Evolutionary conservation across 2,888 invertebrate species (phyloP).

Genomic region (Oithona nana): DNA sequence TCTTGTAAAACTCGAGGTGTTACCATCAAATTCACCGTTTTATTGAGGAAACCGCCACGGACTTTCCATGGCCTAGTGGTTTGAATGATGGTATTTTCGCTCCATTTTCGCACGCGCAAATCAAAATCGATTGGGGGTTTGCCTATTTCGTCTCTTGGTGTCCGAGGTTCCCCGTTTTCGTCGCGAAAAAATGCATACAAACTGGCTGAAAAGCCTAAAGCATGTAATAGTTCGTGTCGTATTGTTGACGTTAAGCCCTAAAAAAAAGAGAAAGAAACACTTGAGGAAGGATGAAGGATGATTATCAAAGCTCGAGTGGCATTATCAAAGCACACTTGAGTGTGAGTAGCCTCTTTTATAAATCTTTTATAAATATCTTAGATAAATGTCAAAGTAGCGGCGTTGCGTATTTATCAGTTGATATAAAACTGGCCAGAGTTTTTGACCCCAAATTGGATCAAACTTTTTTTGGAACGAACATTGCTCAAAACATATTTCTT

Average conservation of each 20-base stretch:
- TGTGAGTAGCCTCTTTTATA: too few species aligned
- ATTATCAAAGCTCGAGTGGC: too few species aligned
- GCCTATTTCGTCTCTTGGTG: slow-evolving; percentile 55
- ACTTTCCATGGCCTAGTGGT: slow-evolving; percentile 56
- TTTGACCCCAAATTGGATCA: too few species aligned
- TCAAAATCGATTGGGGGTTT: slow-evolving; percentile 55
- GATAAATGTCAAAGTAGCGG: too few species aligned
- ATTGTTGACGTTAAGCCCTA: slow-evolving; percentile 80
- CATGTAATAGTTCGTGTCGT: slow-evolving; percentile 97
- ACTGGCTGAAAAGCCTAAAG: slow-evolving; percentile 86
- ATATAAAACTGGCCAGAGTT: too few species aligned
- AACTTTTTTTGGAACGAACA: too few species aligned
- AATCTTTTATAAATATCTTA: too few species aligned
- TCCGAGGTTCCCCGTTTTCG: slow-evolving; percentile 61
- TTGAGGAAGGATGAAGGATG: too few species aligned
- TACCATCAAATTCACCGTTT: slow-evolving; percentile 63
- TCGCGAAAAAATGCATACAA: slow-evolving; percentile 89
- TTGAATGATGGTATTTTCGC: slow-evolving; percentile 55
- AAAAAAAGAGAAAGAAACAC: slow-evolving; percentile 1
- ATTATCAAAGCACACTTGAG: too few species aligned
- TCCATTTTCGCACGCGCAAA: slow-evolving; percentile 50
- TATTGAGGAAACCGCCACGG: slow-evolving; percentile 46
- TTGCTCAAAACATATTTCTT: too few species aligned
- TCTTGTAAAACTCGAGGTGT: slow-evolving; percentile 74
- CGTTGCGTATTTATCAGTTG: too few species aligned